Evolutionary conservation across 2,888 invertebrate genomes (phyloP), one percentile per base, ranked within the genome.

Genomic region (Oxystoma pomonae): DNA sequence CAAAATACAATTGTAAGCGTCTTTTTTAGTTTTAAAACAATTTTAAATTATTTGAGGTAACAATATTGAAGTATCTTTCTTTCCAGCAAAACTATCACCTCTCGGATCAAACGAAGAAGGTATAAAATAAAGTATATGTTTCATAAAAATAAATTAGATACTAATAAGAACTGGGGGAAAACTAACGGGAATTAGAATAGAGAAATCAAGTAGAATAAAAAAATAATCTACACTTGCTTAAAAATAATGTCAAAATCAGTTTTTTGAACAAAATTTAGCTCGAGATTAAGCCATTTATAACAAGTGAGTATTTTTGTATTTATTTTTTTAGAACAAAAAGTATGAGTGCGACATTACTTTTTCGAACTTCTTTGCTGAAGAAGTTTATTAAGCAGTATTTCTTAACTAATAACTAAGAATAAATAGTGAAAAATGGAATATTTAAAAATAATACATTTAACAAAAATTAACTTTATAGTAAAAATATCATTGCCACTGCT

Each of bases 61-160:
- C 3, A 35, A 35, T 35, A 35, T 35, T 35, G 35, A 35, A 35
- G 35, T 35, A 53, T 53, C 64, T 69, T 69, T 68, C 64, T 65
- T 69, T 69, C 20, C 69, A 69, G 69, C 68, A 58, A 67, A 68
- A 67, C 60, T 62, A 57, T 67, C 67, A 65, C 60, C 65, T 63
- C 65, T 65, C 61, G 68, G 67, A 65, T 61, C 68, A 52, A 66
- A 62, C 63, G 66, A 68, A 52, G 69, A 69, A 69, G 69, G 69
- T 69, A 69, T 63, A 60, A 62, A 35, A n/a, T n/a, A 35, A 35
- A 35, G 35, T 35, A 7, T 35, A 35, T 35, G n/a, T n/a, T n/a
- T 35, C 35, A 35, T 35, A 35, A 35, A 35, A 35, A 35, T 35
- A 35, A 35, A 35, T 35, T 35, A 35, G 35, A 35, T 35, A 35